phyloP scores from a whole-genome alignment of 1,140 invertebrate genomes.

The Polypedilum vanderplanki region DNA sequence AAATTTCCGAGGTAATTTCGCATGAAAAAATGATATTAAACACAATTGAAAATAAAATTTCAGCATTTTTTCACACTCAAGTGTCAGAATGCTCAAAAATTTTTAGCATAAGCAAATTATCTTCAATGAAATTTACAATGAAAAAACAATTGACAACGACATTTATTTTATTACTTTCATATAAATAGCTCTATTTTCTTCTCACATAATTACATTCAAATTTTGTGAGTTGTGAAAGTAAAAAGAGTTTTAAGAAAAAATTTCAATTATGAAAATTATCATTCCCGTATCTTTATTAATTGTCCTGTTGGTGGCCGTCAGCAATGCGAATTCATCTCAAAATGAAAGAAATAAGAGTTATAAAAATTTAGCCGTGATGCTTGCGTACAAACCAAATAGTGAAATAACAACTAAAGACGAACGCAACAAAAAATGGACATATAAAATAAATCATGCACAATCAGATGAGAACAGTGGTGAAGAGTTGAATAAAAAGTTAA shows the following conservation, averaged over 20 bases:
- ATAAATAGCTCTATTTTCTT: background rate
- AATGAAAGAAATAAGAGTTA: background rate
- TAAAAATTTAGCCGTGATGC: conserved; percentile 5
- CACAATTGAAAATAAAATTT: background rate
- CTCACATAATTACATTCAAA: background rate
- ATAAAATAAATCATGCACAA: background rate
- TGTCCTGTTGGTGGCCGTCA: background rate
- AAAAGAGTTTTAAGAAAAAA: background rate
- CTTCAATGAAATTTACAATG: background rate
- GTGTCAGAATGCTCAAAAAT: background rate
- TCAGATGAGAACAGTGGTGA: background rate
- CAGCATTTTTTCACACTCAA: background rate
- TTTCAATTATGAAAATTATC: conserved; percentile 3
- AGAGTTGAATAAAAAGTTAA: background rate
- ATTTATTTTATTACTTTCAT: background rate
- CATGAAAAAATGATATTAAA: too few relatives aligned
- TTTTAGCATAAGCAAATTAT: background rate
- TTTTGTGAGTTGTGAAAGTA: background rate
- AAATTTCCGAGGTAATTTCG: too few relatives aligned
- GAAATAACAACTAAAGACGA: background rate
- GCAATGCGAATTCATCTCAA: background rate
- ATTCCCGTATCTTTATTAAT: background rate
- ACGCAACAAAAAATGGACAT: background rate
- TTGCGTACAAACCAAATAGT: conserved; percentile 3
- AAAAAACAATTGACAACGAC: background rate